These are phyloP conservation scores for Gouania willdenowi DNA, from an alignment of 2,797 vertebrate species.

Conservation along the genomic window DNA sequence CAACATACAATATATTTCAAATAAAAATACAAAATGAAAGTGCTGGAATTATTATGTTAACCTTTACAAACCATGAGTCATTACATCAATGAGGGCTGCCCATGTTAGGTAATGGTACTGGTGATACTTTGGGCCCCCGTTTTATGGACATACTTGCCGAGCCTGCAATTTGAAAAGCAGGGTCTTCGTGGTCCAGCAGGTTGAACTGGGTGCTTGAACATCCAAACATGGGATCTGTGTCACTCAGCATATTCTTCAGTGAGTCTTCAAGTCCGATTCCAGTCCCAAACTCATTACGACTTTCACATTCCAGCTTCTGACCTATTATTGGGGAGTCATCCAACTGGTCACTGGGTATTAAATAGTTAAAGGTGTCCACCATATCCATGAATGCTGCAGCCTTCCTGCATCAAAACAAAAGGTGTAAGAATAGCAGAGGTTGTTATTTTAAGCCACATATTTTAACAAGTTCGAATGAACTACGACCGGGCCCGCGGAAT, in stretches of 20 bases:
- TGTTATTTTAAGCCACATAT: too few species aligned
- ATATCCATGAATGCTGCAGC: conserved; percentile 99
- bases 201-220: conserved; percentile 96
- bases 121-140: background rate
- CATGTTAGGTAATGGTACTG: too few species aligned
- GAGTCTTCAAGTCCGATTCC: conserved; percentile 89
- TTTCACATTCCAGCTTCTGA: conserved; percentile 97
- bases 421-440: background rate
- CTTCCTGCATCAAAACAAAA: conserved; percentile 72
- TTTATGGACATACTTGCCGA: conserved; percentile 81
- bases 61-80: too few species aligned
- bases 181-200: conserved; percentile 91
- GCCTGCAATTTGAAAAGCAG: conserved; percentile 87
- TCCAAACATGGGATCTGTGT: conserved; percentile 99
- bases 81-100: too few species aligned
- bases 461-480: too few species aligned
- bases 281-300: conserved; percentile 92
- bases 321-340: conserved; percentile 92
- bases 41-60: too few species aligned
- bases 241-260: conserved; percentile 99
- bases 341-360: conserved; percentile 99
- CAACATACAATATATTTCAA: too few species aligned
- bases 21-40: too few species aligned
- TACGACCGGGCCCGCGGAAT: too few species aligned
- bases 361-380: conserved; percentile 98